Conservation (phyloP, 2,888 invertebrate species). For the Alloplasta piceator region DNA sequence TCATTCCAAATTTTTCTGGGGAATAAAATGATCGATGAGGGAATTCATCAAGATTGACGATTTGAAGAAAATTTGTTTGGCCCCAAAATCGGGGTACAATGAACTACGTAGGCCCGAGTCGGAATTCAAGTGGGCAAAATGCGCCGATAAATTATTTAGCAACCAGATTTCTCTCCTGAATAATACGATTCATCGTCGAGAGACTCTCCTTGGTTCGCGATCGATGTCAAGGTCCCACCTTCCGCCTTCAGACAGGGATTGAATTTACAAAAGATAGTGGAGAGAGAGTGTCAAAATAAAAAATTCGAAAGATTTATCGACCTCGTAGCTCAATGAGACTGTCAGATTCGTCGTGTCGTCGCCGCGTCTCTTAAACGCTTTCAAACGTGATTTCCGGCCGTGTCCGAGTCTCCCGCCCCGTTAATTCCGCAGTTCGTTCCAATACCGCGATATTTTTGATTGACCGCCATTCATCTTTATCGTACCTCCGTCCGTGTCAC, state of each 20-base stretch:
- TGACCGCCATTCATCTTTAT: not conserved
- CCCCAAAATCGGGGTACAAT: slow-evolving; percentile 20
- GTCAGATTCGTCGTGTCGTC: not conserved
- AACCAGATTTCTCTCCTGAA: not conserved
- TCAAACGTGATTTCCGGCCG: slow-evolving; percentile 40
- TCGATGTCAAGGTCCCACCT: slow-evolving; percentile 51
- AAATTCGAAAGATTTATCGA: slow-evolving; percentile 39
- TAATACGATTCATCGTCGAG: slow-evolving; percentile 31
- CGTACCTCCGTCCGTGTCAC: too few species aligned
- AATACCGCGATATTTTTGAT: not conserved
- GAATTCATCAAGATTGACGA: too few species aligned
- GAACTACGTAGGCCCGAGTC: slow-evolving; percentile 8
- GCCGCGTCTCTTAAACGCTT: not conserved
- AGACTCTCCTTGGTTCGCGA: slow-evolving; percentile 38
- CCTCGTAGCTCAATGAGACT: slow-evolving; percentile 38
- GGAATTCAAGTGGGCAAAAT: slow-evolving; percentile 12
- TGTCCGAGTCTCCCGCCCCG: not conserved
- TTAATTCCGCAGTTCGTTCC: not conserved
- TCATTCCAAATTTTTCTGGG: too few species aligned
- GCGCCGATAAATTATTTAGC: slow-evolving; percentile 14
- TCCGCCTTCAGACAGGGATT: slow-evolving; percentile 11
- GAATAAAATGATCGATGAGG: too few species aligned
- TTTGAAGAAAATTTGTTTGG: too few species aligned
- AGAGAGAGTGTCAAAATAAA: not conserved
- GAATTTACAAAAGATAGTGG: slow-evolving; percentile 1